Percentiles rank a stretch among this genome's conserved stretches.
These are phyloP conservation scores for Cryptops parisi DNA, from an alignment of 2,888 invertebrate species.

Conservation along the genomic window DNA sequence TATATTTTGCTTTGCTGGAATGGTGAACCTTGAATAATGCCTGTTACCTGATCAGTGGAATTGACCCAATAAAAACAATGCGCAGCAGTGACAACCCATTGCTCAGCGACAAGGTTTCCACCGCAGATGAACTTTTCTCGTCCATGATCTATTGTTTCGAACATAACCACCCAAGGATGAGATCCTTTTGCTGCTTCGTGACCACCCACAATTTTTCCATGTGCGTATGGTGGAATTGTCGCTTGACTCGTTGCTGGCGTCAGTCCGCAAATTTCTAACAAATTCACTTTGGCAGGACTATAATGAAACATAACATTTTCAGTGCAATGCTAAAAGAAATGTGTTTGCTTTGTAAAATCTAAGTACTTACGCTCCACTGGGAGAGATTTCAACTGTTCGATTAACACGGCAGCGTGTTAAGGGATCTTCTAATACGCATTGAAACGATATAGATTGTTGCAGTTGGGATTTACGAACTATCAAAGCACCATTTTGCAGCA, in stretches of 20 bases:
- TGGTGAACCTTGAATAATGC: too few species aligned
- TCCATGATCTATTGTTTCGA: not conserved
- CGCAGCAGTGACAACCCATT: conserved; percentile 22
- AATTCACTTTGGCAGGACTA: too few species aligned
- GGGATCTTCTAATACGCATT: conserved; percentile 4
- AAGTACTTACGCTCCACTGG: too few species aligned
- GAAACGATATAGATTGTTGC: conserved; percentile 1
- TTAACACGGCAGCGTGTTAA: conserved; percentile 3
- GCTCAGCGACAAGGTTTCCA: conserved; percentile 1
- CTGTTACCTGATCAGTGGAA: not conserved
- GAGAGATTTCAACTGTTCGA: conserved; percentile 1
- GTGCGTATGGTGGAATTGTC: too few species aligned
- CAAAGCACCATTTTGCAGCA: not conserved
- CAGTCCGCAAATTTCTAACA: too few species aligned
- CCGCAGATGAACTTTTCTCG: conserved; percentile 6
- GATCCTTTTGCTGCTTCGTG: conserved; percentile 22
- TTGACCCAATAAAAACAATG: conserved; percentile 21
- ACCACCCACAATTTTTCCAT: conserved; percentile 24
- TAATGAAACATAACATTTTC: too few species aligned
- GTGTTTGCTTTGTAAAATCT: too few species aligned
- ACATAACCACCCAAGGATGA: conserved; percentile 22
- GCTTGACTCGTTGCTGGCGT: too few species aligned
- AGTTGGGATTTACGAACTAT: not conserved
- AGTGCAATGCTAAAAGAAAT: too few species aligned
- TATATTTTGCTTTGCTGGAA: too few species aligned